Evolutionary conservation across 2,113 vertebrate genomes (phyloP).

Genomic region (Corythaeola cristata): DNA sequence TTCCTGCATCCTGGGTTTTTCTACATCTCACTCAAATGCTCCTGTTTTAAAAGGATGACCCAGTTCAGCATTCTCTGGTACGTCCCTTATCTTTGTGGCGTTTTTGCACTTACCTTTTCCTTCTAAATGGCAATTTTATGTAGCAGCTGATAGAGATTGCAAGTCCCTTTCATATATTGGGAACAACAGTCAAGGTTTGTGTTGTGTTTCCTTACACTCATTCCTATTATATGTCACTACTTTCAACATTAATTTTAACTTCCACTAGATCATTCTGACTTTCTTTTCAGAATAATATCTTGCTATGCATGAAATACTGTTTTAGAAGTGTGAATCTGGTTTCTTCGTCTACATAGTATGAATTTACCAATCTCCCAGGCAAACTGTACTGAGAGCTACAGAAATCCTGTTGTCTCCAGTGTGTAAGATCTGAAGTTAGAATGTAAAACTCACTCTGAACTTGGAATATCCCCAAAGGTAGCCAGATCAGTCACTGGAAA

Average conservation of each 20-base stretch:
- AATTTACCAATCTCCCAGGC: slow-evolving; percentile 25
- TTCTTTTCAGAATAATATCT: slow-evolving; percentile 1
- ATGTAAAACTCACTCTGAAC: slow-evolving; percentile 29
- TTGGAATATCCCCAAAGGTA: slow-evolving; percentile 20
- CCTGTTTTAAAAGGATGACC: neutral
- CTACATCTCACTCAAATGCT: neutral
- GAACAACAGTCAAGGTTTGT: neutral
- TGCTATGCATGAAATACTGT: neutral
- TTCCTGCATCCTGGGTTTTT: neutral
- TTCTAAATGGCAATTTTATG: slow-evolving; percentile 9
- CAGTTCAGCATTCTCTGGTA: neutral
- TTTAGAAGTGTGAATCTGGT: slow-evolving; percentile 7
- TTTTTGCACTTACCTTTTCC: neutral
- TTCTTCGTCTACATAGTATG: neutral
- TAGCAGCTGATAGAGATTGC: neutral
- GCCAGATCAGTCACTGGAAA: neutral
- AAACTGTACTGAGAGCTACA: neutral
- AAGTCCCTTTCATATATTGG: neutral
- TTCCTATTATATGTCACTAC: neutral
- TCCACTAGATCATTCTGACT: neutral
- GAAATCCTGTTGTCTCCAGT: neutral
- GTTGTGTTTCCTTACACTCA: neutral
- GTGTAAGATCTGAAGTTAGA: slow-evolving; percentile 2
- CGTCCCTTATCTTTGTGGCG: neutral
- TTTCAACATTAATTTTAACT: slow-evolving; percentile 27